A percentile compares a stretch with the other conserved stretches of the same genome.
Conservation (phyloP, 2,113 vertebrate species). For the cattle (Bos taurus) region DNA sequence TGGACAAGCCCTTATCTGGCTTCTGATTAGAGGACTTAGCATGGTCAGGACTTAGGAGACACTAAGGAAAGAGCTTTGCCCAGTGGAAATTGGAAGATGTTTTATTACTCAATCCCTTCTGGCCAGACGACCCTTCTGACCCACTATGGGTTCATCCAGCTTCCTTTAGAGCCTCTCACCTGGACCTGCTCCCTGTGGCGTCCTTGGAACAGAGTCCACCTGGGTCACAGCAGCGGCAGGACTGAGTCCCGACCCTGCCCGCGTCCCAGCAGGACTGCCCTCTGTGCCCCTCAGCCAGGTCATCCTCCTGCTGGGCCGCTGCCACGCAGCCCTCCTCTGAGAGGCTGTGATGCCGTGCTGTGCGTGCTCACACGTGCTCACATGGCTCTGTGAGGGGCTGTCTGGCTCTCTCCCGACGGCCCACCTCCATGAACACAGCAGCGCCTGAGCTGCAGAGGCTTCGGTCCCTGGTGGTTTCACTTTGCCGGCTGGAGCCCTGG, state of each 20-base stretch:
- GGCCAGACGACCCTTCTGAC: not conserved
- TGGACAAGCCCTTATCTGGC: not conserved
- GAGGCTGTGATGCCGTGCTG: not conserved
- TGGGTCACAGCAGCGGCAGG: not conserved
- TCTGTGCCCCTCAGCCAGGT: not conserved
- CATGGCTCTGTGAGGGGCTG: not conserved
- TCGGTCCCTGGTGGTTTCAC: not conserved
- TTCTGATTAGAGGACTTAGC: not conserved
- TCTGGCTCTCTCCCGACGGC: not conserved
- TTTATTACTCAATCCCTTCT: not conserved
- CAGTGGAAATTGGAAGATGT: not conserved
- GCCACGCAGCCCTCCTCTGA: not conserved
- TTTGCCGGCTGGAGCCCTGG: not conserved
- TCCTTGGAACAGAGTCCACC: not conserved
- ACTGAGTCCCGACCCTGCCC: rapidly evolving
- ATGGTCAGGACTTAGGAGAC: not conserved
- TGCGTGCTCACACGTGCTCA: not conserved
- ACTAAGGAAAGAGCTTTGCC: not conserved
- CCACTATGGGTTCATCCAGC: not conserved
- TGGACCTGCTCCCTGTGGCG: rapidly evolving
- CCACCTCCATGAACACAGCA: not conserved
- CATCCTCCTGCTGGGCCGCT: not conserved
- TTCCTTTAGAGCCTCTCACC: not conserved
- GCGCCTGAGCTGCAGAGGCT: rapidly evolving
- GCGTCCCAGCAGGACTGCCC: not conserved